Evolutionary conservation across 2,113 vertebrate species (phyloP).

Genomic region (Gambusia holbrooki): DNA sequence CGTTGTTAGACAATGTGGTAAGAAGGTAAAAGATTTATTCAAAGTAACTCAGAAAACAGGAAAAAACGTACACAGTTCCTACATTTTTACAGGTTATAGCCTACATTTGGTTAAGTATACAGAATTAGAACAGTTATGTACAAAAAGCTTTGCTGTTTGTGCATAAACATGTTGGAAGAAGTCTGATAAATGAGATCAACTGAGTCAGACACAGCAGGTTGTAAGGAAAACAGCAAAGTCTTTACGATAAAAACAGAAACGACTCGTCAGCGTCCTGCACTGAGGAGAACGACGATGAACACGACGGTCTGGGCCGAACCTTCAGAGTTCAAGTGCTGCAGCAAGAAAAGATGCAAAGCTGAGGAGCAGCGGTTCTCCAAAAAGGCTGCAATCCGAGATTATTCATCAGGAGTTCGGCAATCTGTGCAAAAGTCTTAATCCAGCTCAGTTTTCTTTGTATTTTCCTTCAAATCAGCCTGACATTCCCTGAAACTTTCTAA

Average conservation of each 20-base stretch:
- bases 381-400: neutral
- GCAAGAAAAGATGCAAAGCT: neutral
- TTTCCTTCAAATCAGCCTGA: neutral
- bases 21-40: slow-evolving; percentile 66
- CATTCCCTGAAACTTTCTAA: neutral
- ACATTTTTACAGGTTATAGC: slow-evolving; percentile 55
- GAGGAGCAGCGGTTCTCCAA: slow-evolving; percentile 20
- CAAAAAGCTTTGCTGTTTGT: slow-evolving; percentile 43
- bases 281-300: slow-evolving; percentile 42
- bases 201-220: neutral
- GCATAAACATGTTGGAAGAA: slow-evolving; percentile 56
- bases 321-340: slow-evolving; percentile 22
- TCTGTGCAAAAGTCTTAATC: neutral
- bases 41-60: slow-evolving; percentile 22
- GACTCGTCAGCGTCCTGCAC: slow-evolving; percentile 78
- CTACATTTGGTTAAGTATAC: slow-evolving; percentile 53
- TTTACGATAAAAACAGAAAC: slow-evolving; percentile 2
- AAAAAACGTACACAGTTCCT: slow-evolving; percentile 49
- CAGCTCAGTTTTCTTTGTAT: neutral
- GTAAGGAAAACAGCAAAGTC: neutral
- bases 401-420: no score
- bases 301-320: slow-evolving; percentile 4
- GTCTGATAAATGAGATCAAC: slow-evolving; percentile 31
- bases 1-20: slow-evolving; percentile 3
- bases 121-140: slow-evolving; percentile 46